Evolutionary conservation across 2,113 vertebrate species (phyloP), one percentile per base, ranked within the genome.

Genomic region (Callithrix jacchus): DNA sequence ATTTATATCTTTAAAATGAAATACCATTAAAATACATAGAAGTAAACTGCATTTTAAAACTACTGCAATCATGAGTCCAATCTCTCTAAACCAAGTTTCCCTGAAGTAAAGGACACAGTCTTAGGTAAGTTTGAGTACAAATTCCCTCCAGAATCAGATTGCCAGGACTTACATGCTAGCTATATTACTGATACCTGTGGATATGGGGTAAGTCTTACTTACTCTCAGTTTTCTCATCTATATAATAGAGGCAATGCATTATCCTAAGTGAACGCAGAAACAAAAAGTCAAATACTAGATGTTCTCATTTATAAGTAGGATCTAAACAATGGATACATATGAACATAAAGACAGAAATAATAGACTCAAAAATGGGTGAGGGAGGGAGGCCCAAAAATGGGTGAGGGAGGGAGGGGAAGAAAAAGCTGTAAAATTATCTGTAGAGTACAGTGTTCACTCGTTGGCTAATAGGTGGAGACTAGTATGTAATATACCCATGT

Each of bases 141-240:
- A 32, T 13, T 27, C 7, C 2, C 25, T 61, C 1, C 8, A 0
- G 6, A 37, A 17, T 68, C 30, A 8, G 6, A 10, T 23, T 11
- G 3, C 25, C 10, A 32, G 58, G 11, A 47, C 71, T 82, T 68
- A 70, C 1, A 25, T 20, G 8, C 8, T 18, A 23, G 35, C 2
- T 8, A 16, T 2, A 35, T 8, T 30, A 11, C 1, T 14, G 58
- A 23, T 21, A 49, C 3, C 1, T 54, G 2, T 35, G 49, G 30
- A 42, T 5, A 6, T 23, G 37, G 16, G 3, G 2, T 66, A 47
- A 71, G 8, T 71, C 13, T 82, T 32, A 64, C 11, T 14, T 47
- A 47, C 47, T 47, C 21, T 85, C 42, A 13, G 23, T 68, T 68
- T 87, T 25, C 8, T 66, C 42, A 45, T 35, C 61, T 89, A 9